Conservation (phyloP, 2,113 vertebrate genomes). For the Anoura caudifer region DNA sequence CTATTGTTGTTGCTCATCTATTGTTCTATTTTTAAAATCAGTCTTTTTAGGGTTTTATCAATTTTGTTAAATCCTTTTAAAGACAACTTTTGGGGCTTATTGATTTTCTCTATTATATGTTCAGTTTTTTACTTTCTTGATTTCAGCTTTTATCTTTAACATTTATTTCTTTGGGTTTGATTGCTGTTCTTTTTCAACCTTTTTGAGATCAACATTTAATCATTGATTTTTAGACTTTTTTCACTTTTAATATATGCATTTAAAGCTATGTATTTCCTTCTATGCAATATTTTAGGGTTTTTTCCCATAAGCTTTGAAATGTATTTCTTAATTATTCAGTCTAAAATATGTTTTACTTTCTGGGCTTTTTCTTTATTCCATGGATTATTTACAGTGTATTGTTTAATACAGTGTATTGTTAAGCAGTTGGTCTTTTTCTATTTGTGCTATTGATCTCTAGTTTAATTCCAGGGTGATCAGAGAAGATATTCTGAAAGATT, state of each 20-base stretch:
- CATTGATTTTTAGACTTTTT: not conserved
- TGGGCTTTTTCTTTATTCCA: not conserved
- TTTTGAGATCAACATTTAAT: not conserved
- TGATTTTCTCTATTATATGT: not conserved
- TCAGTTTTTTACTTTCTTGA: not conserved
- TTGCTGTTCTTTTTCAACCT: not conserved
- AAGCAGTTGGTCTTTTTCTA: not conserved
- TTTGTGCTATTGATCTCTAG: not conserved
- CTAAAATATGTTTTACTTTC: not conserved
- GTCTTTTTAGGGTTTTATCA: not conserved
- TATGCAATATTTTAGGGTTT: not conserved
- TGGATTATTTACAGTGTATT: not conserved
- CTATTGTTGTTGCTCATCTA: not conserved
- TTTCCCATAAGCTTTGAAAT: not conserved
- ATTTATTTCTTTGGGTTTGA: not conserved
- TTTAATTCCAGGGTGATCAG: not conserved
- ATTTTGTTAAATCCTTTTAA: not conserved
- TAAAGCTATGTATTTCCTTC: not conserved
- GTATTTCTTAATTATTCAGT: not conserved
- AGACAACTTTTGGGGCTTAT: not conserved
- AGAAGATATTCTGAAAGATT: conserved; percentile 8
- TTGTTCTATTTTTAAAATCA: not conserved
- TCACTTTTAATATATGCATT: not conserved
- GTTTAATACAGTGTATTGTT: conserved; percentile 28
- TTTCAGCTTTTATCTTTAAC: not conserved